A percentile compares a stretch with the other conserved stretches of the same genome.
These are phyloP conservation scores for Eolophus roseicapilla DNA, from an alignment of 2,113 vertebrate species.

Conservation along the genomic window DNA sequence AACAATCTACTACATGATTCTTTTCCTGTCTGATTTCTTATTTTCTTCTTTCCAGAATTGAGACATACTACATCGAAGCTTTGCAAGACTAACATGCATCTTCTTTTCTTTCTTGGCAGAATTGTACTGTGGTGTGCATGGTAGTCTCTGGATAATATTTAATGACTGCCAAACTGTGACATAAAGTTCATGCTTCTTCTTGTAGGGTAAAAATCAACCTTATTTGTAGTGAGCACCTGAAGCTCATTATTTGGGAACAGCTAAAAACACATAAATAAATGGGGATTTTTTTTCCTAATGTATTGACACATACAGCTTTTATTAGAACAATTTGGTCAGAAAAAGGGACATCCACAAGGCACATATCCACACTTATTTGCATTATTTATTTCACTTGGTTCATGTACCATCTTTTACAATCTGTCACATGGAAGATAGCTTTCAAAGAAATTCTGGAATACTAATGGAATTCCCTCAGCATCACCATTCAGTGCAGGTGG, in stretches of 20 bases:
- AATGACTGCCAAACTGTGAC: neutral
- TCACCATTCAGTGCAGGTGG: slow-evolving; percentile 47
- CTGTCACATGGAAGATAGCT: slow-evolving; percentile 34
- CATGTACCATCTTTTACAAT: slow-evolving; percentile 6
- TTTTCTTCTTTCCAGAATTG: slow-evolving; percentile 4
- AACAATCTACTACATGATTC: slow-evolving; percentile 11
- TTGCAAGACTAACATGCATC: neutral
- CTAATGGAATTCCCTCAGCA: slow-evolving; percentile 46
- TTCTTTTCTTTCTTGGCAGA: neutral
- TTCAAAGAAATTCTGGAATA: slow-evolving; percentile 54
- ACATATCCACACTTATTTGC: neutral
- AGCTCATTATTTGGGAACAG: neutral
- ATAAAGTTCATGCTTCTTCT: neutral
- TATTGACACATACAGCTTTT: neutral
- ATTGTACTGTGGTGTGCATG: neutral
- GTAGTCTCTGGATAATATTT: neutral
- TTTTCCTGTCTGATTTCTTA: slow-evolving; percentile 25
- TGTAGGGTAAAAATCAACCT: neutral
- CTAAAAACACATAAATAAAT: neutral
- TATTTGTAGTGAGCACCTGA: neutral
- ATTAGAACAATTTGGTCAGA: neutral
- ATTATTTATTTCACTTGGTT: slow-evolving; percentile 40
- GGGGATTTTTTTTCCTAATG: neutral
- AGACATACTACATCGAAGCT: neutral
- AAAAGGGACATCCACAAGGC: neutral